Base-by-base conservation (phyloP, 1,140 invertebrate species). In the Halotydeus destructor region DNA sequence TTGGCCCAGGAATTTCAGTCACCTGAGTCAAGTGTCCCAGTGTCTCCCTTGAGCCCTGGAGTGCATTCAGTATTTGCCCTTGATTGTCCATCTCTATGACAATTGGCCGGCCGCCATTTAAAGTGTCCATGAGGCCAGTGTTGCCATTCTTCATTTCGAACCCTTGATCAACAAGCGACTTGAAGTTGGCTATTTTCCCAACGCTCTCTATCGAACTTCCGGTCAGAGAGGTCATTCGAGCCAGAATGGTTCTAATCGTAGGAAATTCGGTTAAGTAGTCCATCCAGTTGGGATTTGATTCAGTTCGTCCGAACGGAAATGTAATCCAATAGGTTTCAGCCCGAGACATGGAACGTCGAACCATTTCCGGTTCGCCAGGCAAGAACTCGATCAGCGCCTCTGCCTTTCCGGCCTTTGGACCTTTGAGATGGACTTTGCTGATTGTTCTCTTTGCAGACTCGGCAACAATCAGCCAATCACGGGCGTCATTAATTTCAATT, bases 361-460 rank as follows among this genome's bases (percentile, higher is more conserved):
- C 56, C 56, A 83, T 84, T 57, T 88, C 81, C n/a, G 78, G 76
- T 5, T 66, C 41, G 51, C 81, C 81, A 35, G 81, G 79, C 43
- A 88, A 60, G 35, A 72, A 73, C 52, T 77, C 71, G 12, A 74
- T 52, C 52, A 84, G 76, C 1, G 78, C 58, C 53, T 83, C 79
- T 2, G 56, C 54, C 44, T 66, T 64, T n/a, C 78, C 78, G 50
- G 69, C 68, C 45, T 77, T 78, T 2, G 68, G 60, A 12, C 82
- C 74, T 57, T 70, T 70, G 34, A 84, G 55, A 56, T 79, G 68
- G 60, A 80, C 74, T 55, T 79, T 75, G 26, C 64, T 49, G 46
- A 74, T 51, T 11, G 28, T 30, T 41, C 32, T 36, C 27, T 34
- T 34, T 3, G 22, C 41, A 27, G 43, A 45, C 61, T 85, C 81